These are phyloP conservation scores for Xenus cinereus DNA, from an alignment of 2,113 vertebrate species.

Conservation along the genomic window DNA sequence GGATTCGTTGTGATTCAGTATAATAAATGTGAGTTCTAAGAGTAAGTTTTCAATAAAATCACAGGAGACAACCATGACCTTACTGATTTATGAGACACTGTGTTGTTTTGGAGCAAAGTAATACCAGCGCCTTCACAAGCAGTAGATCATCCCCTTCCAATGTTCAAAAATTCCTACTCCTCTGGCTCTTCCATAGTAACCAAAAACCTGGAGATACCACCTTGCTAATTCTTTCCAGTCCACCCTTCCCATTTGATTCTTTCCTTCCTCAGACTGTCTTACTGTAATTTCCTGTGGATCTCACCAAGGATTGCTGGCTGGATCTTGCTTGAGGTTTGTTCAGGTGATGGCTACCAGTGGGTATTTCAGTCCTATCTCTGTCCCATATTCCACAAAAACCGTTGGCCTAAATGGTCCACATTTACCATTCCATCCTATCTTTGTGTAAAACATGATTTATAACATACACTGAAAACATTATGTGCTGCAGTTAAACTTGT, in stretches of 20 bases:
- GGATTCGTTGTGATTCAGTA: neutral
- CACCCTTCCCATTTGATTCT: neutral
- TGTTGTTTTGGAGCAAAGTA: neutral
- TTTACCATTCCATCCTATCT: neutral
- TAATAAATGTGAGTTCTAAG: neutral
- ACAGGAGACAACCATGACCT: neutral
- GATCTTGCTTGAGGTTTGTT: neutral
- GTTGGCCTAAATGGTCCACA: neutral
- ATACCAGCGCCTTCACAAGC: neutral
- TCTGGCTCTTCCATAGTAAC: neutral
- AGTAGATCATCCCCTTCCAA: neutral
- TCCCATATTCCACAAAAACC: neutral
- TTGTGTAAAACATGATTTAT: neutral
- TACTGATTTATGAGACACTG: neutral
- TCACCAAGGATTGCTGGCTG: neutral
- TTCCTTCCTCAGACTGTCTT: neutral
- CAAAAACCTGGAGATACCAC: neutral
- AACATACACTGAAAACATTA: neutral
- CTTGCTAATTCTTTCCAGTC: neutral
- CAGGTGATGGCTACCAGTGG: neutral
- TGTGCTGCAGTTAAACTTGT: neutral
- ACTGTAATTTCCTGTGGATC: neutral
- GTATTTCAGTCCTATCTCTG: neutral
- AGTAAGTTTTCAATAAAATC: neutral
- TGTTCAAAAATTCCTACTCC: neutral